Evolutionary conservation across 2,888 invertebrate species (phyloP).

Genomic region (Drosophila pseudotalamancana): DNA sequence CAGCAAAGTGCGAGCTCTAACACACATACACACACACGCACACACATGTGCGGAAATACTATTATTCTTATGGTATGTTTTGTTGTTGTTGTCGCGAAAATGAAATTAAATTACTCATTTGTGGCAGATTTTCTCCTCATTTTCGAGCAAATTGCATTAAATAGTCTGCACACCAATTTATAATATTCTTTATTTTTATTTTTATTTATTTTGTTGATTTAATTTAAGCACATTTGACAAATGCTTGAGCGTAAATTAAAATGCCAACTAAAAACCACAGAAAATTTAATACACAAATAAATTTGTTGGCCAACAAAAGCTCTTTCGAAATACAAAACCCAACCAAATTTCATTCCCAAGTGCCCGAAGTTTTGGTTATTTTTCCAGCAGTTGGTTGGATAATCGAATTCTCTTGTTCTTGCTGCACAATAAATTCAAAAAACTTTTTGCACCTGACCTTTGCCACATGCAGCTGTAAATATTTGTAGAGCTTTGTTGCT

Average conservation of each 20-base stretch:
- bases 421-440: slow-evolving; percentile 64
- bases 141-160: slow-evolving; percentile 53
- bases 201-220: slow-evolving; percentile 1
- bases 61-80: slow-evolving; percentile 38
- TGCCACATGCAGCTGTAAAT: slow-evolving; percentile 26
- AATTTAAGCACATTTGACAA: not conserved
- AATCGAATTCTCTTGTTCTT: slow-evolving; percentile 50
- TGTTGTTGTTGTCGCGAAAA: slow-evolving; percentile 37
- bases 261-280: slow-evolving; percentile 3
- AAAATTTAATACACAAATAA: slow-evolving; percentile 2
- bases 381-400: slow-evolving; percentile 37
- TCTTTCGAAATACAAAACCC: not conserved
- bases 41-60: slow-evolving; percentile 28
- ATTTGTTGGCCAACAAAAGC: slow-evolving; percentile 3
- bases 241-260: slow-evolving; percentile 11
- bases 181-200: slow-evolving; percentile 4
- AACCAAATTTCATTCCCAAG: not conserved
- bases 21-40: slow-evolving; percentile 21
- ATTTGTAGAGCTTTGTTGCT: slow-evolving; percentile 1
- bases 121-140: slow-evolving; percentile 58
- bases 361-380: slow-evolving; percentile 17
- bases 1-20: slow-evolving; percentile 42
- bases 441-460: slow-evolving; percentile 59
- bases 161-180: slow-evolving; percentile 38
- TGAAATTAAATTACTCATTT: slow-evolving; percentile 72